Percentiles rank a stretch among this genome's conserved stretches.
These are phyloP conservation scores for Polypterus senegalus DNA, from an alignment of 2,113 vertebrate species.

Conservation along the genomic window DNA sequence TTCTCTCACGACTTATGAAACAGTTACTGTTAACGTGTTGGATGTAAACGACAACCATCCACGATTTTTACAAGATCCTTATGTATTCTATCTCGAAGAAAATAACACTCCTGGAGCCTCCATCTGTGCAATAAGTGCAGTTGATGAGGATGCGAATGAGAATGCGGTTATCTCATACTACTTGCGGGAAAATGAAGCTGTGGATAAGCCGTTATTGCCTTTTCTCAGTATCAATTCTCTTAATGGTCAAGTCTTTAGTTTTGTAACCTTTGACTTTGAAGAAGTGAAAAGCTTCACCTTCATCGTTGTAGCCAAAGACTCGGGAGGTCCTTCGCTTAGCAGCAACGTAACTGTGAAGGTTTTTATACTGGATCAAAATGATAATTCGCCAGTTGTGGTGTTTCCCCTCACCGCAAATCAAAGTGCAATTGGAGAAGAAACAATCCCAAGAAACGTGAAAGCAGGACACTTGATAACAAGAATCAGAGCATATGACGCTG, in stretches of 20 bases:
- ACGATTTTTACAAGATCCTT: conserved; percentile 22
- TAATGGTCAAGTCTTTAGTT: conserved; percentile 24
- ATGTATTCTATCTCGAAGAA: conserved; percentile 30
- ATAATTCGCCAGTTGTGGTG: conserved; percentile 41
- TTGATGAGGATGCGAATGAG: conserved; percentile 29
- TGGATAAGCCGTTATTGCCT: conserved; percentile 1
- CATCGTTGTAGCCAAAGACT: conserved; percentile 23
- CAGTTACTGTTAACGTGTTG: conserved; percentile 26
- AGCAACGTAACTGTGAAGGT: conserved; percentile 36
- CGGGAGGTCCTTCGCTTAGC: conserved; percentile 27
- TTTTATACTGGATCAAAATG: conserved; percentile 13
- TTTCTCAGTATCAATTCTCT: conserved; percentile 37
- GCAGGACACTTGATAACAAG: conserved; percentile 1
- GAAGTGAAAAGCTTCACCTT: conserved; percentile 37
- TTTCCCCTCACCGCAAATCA: conserved; percentile 36
- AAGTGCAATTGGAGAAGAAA: conserved; percentile 9
- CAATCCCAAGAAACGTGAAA: background rate
- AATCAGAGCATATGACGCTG: background rate
- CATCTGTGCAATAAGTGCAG: conserved; percentile 27
- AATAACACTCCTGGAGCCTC: conserved; percentile 29
- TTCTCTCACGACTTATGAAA: conserved; percentile 28
- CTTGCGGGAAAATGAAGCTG: conserved; percentile 13
- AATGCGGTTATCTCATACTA: conserved; percentile 37
- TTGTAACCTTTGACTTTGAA: conserved; percentile 48
- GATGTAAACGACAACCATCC: conserved; percentile 52